phyloP scores from a whole-genome alignment of 2,888 invertebrate genomes.

The Dolichomitus sp. region DNA sequence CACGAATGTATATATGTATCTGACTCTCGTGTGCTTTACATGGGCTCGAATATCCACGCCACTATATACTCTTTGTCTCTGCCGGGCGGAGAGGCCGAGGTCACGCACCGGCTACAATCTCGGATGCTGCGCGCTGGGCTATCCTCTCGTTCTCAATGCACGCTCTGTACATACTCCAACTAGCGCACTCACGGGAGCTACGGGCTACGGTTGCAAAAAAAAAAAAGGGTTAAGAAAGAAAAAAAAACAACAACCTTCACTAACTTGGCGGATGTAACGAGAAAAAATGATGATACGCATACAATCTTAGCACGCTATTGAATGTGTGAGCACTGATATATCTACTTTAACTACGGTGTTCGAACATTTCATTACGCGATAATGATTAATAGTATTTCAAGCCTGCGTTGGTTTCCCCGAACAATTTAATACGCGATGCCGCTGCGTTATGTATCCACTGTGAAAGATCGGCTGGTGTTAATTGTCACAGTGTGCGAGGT shows the following conservation, averaged over 20 bases:
- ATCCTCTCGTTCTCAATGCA: constrained; percentile 49
- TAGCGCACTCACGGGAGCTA: constrained; percentile 47
- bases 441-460: too few relatives aligned
- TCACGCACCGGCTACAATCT: constrained; percentile 60
- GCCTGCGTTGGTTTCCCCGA: neutral
- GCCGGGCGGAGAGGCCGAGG: constrained; percentile 57
- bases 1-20: constrained; percentile 8
- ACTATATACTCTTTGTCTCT: constrained; percentile 57
- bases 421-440: too few relatives aligned
- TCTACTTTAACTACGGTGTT: neutral
- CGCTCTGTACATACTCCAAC: constrained; percentile 56
- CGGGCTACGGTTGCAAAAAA: constrained; percentile 45
- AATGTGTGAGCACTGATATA: constrained; percentile 8
- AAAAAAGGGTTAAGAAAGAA: constrained; percentile 17
- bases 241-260: constrained; percentile 13
- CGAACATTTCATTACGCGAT: neutral
- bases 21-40: constrained; percentile 25
- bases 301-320: constrained; percentile 22
- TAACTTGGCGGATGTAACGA: constrained; percentile 15
- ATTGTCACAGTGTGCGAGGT: too few relatives aligned
- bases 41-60: constrained; percentile 55
- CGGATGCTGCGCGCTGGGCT: constrained; percentile 40
- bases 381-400: neutral
- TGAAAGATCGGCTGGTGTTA: too few relatives aligned
- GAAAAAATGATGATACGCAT: constrained; percentile 30